phyloP scores from a whole-genome alignment of 2,888 invertebrate species.

The Tigriopus californicus region DNA sequence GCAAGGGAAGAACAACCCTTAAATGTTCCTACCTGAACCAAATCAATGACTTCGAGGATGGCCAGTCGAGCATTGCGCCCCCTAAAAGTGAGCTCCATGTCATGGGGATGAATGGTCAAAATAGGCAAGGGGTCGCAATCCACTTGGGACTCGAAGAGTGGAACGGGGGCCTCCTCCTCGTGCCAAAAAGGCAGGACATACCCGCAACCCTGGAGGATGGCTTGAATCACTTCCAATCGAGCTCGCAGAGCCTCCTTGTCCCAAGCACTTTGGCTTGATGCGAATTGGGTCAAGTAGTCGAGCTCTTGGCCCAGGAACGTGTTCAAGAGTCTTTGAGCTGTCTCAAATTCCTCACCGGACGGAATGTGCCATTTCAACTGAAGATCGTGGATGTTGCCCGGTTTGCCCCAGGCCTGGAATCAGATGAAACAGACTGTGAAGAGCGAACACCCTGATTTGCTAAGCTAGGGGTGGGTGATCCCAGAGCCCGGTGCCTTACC shows the following conservation, averaged over 20 bases:
- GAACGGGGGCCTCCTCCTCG: slow-evolving; percentile 32
- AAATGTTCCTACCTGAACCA: not conserved
- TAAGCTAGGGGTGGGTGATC: too few species aligned
- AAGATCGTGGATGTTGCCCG: slow-evolving; percentile 43
- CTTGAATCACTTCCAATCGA: slow-evolving; percentile 44
- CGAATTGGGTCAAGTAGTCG: slow-evolving; percentile 22
- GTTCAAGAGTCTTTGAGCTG: slow-evolving; percentile 41
- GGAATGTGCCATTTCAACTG: slow-evolving; percentile 61
- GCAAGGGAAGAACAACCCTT: too few species aligned
- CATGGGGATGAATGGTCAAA: too few species aligned
- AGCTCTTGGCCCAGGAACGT: slow-evolving; percentile 24
- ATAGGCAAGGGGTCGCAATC: too few species aligned
- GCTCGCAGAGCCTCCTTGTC: slow-evolving; percentile 35
- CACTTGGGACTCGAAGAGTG: slow-evolving; percentile 20
- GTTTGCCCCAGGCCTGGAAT: slow-evolving; percentile 58
- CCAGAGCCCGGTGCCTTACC: too few species aligned
- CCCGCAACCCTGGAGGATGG: slow-evolving; percentile 42
- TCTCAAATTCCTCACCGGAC: slow-evolving; percentile 42
- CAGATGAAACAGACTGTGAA: too few species aligned
- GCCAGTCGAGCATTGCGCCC: not conserved
- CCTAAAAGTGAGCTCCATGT: not conserved
- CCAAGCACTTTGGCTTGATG: not conserved
- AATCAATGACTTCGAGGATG: not conserved
- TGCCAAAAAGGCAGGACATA: slow-evolving; percentile 49
- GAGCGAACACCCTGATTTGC: not conserved